A percentile compares a stretch with the other conserved stretches of the same genome.
These are phyloP conservation scores for Probosciger aterrimus DNA, from an alignment of 2,113 vertebrate genomes.

Conservation along the genomic window DNA sequence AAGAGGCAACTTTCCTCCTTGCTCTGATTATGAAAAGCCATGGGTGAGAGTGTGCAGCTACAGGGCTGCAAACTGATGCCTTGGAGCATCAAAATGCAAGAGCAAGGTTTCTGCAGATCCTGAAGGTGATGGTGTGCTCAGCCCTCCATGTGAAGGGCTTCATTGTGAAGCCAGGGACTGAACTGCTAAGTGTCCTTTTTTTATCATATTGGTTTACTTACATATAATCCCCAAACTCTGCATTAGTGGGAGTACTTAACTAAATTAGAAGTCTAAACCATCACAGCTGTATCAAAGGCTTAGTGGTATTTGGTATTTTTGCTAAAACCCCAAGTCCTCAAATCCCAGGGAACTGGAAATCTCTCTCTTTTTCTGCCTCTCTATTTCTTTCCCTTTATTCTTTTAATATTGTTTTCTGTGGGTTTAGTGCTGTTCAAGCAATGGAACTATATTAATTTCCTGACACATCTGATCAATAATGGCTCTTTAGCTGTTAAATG, in stretches of 20 bases:
- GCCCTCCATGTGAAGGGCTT: rapidly evolving
- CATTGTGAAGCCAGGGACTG: neutral
- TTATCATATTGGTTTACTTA: neutral
- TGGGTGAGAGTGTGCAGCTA: neutral
- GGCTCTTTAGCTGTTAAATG: neutral
- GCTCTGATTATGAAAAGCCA: neutral
- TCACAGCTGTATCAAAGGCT: neutral
- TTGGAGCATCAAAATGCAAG: neutral
- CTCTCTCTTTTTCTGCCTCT: neutral
- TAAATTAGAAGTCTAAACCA: neutral
- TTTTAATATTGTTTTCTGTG: neutral
- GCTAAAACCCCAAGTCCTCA: neutral
- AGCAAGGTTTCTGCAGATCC: neutral
- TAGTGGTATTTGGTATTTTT: neutral
- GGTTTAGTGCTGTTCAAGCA: neutral
- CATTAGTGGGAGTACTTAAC: neutral
- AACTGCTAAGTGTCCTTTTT: rapidly evolving
- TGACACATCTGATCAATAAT: neutral
- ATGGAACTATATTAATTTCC: conserved; percentile 5
- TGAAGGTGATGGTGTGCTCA: neutral
- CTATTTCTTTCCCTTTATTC: neutral
- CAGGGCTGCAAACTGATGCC: neutral
- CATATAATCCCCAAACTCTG: neutral
- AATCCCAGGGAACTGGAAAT: neutral
- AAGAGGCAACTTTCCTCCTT: neutral